Percentiles rank a stretch among this genome's conserved stretches.
These are phyloP conservation scores for Esperia sulphurella DNA, from an alignment of 2,888 invertebrate species.

Conservation along the genomic window DNA sequence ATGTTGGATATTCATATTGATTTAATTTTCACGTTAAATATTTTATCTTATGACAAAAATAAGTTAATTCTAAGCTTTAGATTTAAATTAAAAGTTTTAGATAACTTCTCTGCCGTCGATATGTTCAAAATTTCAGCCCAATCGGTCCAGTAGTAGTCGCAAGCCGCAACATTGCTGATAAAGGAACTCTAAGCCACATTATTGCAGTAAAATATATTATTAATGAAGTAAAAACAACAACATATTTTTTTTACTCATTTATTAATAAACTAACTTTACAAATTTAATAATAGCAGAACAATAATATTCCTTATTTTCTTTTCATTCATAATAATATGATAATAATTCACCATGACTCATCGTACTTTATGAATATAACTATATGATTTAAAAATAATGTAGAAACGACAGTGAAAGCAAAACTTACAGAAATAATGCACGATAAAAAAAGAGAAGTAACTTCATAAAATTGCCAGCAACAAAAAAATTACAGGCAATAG, in stretches of 20 bases:
- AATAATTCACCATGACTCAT: constrained; percentile 72
- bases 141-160: too few relatives aligned
- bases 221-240: constrained; percentile 48
- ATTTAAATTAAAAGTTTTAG: too few relatives aligned
- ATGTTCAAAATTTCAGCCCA: too few relatives aligned
- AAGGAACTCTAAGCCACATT: too few relatives aligned
- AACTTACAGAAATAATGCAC: constrained; percentile 76
- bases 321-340: constrained; percentile 78
- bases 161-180: too few relatives aligned
- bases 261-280: constrained; percentile 80
- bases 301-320: constrained; percentile 79
- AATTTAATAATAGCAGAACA: constrained; percentile 80
- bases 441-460: constrained; percentile 57
- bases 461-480: constrained; percentile 60
- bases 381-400: constrained; percentile 78
- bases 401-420: constrained; percentile 76
- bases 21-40: too few relatives aligned
- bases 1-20: too few relatives aligned
- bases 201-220: too few relatives aligned
- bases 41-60: too few relatives aligned
- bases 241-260: constrained; percentile 70
- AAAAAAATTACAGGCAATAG: constrained; percentile 45
- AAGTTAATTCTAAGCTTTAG: too few relatives aligned
- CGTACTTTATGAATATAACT: constrained; percentile 76
- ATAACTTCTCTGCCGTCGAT: too few relatives aligned